Percentiles rank a stretch among this genome's conserved stretches.
These are phyloP conservation scores for Stomatorhinus ivindoensis DNA, from an alignment of 2,113 vertebrate genomes.

Conservation along the genomic window DNA sequence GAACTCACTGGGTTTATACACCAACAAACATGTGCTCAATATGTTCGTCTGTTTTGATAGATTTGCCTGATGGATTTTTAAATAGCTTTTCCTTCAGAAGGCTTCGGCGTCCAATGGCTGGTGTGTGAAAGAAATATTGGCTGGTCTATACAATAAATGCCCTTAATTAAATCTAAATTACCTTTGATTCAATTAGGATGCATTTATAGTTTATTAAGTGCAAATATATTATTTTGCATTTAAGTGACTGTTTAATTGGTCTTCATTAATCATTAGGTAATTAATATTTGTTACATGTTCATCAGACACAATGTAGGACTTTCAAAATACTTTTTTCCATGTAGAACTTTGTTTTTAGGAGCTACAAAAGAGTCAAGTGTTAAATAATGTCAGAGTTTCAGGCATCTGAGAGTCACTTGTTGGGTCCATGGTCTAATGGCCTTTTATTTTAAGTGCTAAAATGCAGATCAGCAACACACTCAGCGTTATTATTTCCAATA, in stretches of 20 bases:
- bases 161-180: conserved; percentile 18
- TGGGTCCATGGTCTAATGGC: not conserved
- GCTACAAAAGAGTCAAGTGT: not conserved
- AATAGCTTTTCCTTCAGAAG: conserved; percentile 7
- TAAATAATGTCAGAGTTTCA: not conserved
- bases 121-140: not conserved
- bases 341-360: not conserved
- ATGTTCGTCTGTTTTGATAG: conserved; percentile 5
- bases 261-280: conserved; percentile 12
- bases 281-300: conserved; percentile 4
- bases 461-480: not conserved
- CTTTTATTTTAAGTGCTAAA: not conserved
- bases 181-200: conserved; percentile 7
- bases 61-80: conserved; percentile 6
- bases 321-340: not conserved
- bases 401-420: not conserved
- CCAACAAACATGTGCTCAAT: not conserved
- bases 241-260: conserved; percentile 3
- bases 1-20: not conserved
- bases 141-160: conserved; percentile 5
- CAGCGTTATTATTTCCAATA: not conserved
- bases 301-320: not conserved
- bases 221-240: conserved; percentile 9
- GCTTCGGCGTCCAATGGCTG: not conserved
- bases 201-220: conserved; percentile 14